phyloP scores from a whole-genome alignment of 2,797 vertebrate species.

The Perdix hodgsoniae region DNA sequence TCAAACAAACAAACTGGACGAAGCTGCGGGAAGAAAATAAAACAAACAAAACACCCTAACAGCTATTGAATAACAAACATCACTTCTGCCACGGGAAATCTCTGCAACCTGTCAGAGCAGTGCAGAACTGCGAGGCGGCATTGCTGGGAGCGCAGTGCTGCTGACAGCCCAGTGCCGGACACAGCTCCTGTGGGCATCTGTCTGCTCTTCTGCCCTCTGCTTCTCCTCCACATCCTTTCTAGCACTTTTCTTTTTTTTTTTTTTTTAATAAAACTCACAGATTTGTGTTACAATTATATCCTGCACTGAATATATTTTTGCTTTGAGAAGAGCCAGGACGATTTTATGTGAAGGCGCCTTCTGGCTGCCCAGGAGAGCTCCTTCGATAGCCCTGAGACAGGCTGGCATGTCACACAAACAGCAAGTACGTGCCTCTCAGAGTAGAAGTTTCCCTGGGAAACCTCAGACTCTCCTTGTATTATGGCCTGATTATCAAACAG shows the following conservation, averaged over 20 bases:
- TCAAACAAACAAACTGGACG: background rate
- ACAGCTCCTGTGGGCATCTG: background rate
- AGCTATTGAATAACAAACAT: slow-evolving; percentile 49
- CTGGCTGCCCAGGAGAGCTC: slow-evolving; percentile 23
- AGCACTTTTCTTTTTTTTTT: no score
- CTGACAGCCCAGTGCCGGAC: background rate
- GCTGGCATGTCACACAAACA: slow-evolving; percentile 42
- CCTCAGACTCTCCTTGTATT: slow-evolving; percentile 23
- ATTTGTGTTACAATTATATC: slow-evolving; percentile 33
- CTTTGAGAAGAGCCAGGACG: slow-evolving; percentile 14
- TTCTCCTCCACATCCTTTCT: background rate
- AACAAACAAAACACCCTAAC: background rate
- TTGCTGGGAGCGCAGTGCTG: background rate
- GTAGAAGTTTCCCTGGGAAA: slow-evolving; percentile 44
- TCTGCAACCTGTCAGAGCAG: slow-evolving; percentile 4
- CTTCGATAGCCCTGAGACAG: background rate
- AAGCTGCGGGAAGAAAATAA: background rate
- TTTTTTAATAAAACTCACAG: slow-evolving; percentile 5
- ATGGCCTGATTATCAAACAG: slow-evolving; percentile 18
- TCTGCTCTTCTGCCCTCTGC: background rate
- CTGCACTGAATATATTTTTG: slow-evolving; percentile 27
- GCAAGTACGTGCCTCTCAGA: slow-evolving; percentile 16
- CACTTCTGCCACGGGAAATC: slow-evolving; percentile 11
- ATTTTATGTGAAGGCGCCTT: slow-evolving; percentile 58
- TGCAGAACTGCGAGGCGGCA: background rate